Evolutionary conservation across 1,140 invertebrate species (phyloP).

Genomic region (Orius insidiosus): DNA sequence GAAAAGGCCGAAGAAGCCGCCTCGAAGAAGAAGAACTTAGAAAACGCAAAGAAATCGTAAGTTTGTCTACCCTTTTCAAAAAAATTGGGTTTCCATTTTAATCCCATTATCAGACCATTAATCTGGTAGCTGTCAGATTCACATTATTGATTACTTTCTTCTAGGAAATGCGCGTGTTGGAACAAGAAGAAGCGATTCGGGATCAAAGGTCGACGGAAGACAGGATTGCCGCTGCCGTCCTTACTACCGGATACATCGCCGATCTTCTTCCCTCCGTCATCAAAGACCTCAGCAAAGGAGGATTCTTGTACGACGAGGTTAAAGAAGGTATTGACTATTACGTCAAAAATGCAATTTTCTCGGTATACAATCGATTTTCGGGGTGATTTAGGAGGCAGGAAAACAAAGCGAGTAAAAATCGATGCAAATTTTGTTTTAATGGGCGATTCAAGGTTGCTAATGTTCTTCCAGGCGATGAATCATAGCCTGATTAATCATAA

Average conservation of each 20-base stretch:
- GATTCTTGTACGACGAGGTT: slow-evolving; percentile 52
- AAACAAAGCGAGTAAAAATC: neutral
- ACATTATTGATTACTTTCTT: slow-evolving; percentile 13
- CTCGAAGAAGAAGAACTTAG: slow-evolving; percentile 53
- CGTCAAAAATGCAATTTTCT: too few relatives aligned
- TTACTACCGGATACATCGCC: slow-evolving; percentile 66
- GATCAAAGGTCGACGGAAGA: slow-evolving; percentile 53
- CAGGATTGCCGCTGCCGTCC: slow-evolving; percentile 58
- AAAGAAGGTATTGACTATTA: slow-evolving; percentile 34
- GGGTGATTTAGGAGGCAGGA: neutral
- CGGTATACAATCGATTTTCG: too few relatives aligned
- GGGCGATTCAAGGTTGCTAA: too few relatives aligned
- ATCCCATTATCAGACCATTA: neutral
- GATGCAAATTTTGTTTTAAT: neutral
- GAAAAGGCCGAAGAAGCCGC: slow-evolving; percentile 60
- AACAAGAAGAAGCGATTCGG: slow-evolving; percentile 33
- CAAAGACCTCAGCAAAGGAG: slow-evolving; percentile 55
- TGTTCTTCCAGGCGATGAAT: too few relatives aligned
- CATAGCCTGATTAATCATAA: too few relatives aligned
- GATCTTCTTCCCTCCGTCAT: slow-evolving; percentile 69
- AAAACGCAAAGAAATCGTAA: slow-evolving; percentile 38
- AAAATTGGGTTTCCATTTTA: neutral
- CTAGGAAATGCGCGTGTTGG: slow-evolving; percentile 35
- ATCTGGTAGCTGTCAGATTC: neutral
- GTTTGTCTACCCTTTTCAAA: neutral